phyloP scores from a whole-genome alignment of 2,113 vertebrate species.

The Antigone vipio region DNA sequence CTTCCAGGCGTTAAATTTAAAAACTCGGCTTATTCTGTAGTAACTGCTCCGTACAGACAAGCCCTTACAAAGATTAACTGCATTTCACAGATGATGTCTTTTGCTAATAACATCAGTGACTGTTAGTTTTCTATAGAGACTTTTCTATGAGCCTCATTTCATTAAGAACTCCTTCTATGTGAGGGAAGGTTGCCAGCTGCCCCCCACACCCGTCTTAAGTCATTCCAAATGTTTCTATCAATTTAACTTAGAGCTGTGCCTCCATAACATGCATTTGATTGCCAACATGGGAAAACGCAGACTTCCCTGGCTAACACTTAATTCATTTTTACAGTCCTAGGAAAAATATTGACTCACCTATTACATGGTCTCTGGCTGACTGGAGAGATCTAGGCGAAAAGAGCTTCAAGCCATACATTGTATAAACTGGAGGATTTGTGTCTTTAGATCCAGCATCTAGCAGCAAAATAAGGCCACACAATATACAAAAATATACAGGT shows the following conservation, averaged over 20 bases:
- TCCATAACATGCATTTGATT: not conserved
- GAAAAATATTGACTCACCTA: conserved; percentile 80
- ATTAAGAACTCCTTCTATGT: not conserved
- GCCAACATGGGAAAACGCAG: not conserved
- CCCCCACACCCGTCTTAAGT: not conserved
- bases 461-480: conserved; percentile 93
- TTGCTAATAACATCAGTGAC: conserved; percentile 22
- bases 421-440: conserved; percentile 80
- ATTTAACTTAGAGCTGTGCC: not conserved
- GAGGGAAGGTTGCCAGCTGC: not conserved
- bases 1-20: not conserved
- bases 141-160: conserved; percentile 3
- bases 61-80: not conserved
- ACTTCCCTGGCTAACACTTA: not conserved
- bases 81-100: conserved; percentile 33
- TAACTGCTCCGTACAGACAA: not conserved
- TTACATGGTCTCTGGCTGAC: conserved; percentile 83
- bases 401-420: conserved; percentile 88
- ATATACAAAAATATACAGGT: conserved; percentile 93
- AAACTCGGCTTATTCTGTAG: not conserved
- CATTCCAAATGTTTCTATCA: conserved; percentile 14
- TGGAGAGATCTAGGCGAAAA: conserved; percentile 82
- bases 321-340: not conserved
- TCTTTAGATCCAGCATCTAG: conserved; percentile 87
- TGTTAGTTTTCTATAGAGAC: conserved; percentile 33